Evolutionary conservation across 2,113 vertebrate species (phyloP).

Genomic region (Delphinus delphis): DNA sequence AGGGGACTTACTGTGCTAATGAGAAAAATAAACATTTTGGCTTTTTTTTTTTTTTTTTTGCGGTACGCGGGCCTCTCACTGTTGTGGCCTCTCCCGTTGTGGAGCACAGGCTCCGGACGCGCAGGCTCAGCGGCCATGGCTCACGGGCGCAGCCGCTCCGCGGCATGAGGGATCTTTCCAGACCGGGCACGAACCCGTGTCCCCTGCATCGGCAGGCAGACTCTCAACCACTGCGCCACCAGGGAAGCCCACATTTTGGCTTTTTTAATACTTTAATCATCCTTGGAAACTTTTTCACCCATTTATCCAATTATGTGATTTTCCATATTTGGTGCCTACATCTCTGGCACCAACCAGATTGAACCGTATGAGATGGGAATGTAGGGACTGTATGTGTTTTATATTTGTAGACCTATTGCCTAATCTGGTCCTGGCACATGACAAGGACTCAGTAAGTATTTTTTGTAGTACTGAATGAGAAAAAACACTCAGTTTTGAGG

Average conservation of each 20-base stretch:
- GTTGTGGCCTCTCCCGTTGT: too few species aligned
- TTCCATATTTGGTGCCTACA: neutral
- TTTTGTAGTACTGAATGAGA: neutral
- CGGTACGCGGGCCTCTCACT: too few species aligned
- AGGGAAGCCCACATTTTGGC: neutral
- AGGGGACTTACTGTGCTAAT: neutral
- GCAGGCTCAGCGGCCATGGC: too few species aligned
- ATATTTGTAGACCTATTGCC: neutral
- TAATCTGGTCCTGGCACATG: neutral
- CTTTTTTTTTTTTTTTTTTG: neutral
- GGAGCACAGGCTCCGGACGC: too few species aligned
- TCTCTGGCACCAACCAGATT: neutral
- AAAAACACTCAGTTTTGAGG: conserved; percentile 11
- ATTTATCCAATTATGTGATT: neutral
- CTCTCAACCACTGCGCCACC: too few species aligned
- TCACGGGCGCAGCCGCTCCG: too few species aligned
- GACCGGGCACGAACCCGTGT: too few species aligned
- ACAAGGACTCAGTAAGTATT: neutral
- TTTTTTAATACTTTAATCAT: neutral
- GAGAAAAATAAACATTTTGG: neutral
- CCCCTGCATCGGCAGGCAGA: too few species aligned
- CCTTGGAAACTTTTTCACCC: neutral
- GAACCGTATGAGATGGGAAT: neutral
- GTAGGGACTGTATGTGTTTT: neutral
- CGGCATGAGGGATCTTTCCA: too few species aligned